Base-by-base conservation (phyloP, 2,797 vertebrate species). In the Gila robusta region DNA sequence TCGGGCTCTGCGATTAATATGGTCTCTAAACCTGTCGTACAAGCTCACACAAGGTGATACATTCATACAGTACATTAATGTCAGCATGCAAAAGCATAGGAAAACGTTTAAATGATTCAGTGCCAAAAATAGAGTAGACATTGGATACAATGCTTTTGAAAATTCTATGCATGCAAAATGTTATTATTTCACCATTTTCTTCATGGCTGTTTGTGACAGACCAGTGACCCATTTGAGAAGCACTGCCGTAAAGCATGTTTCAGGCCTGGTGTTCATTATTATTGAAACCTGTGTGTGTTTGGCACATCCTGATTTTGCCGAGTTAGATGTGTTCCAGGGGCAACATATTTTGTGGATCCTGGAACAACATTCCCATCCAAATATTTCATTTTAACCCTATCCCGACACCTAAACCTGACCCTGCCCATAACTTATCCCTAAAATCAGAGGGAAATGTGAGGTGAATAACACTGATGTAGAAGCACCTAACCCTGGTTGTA, bases 21-120 rank as follows among this genome's bases (percentile, higher is more conserved):
- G 0, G 12, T 64, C 49, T 77, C 28, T 83, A 79, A 71, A 87
- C 41, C 79, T 85, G 81, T 56, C 37, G n/a, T 76, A 76, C 62
- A 86, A 84, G 59, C 79, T 72, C 54, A 39, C 21, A 78, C 47
- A 47, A 47, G 12, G 12, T 47, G 47, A 47, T 5, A 5, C 4
- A 49, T 49, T 49, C 1, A 16, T 16, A 49, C 5, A 67, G 74
- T 10, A 41, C 5, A 67, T 80, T 10, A 41, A 74, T 4, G 41
- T 28, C 9, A 41, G 26, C 2, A 6, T 86, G 26, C 23, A 80
- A 52, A 81, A 52, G 37, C 21, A 37, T 1, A 28, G 28, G 49
- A 23, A 62, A 84, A 54, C 28, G 32, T 54, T 9, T 21, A 39
- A 56, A 71, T 47, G 4, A 37, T 28, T 74, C 3, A 52, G 17